Evolutionary conservation across 2,113 vertebrate genomes (phyloP).

Genomic region (Alosa alosa): DNA sequence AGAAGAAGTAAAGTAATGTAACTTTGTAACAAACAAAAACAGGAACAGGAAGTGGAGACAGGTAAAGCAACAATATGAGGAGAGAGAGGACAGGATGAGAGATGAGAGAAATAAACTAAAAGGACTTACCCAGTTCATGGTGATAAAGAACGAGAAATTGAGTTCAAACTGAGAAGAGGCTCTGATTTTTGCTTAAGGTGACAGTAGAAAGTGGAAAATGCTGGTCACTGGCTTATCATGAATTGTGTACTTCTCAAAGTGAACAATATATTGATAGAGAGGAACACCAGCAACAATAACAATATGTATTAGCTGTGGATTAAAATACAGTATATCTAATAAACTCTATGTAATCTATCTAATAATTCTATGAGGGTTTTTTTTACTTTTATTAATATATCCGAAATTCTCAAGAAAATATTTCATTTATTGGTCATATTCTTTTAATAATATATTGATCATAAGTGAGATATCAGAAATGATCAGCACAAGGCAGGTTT

Average conservation of each 20-base stretch:
- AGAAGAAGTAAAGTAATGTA: background rate
- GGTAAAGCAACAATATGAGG: background rate
- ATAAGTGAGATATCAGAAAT: background rate
- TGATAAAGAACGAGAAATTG: background rate
- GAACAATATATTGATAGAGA: background rate
- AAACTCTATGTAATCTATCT: background rate
- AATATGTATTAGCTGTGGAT: background rate
- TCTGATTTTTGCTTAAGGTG: background rate
- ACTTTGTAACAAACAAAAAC: background rate
- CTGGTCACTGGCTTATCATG: background rate
- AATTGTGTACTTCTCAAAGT: background rate
- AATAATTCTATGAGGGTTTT: background rate
- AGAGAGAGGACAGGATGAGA: background rate
- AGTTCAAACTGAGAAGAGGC: background rate
- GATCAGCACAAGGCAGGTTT: background rate
- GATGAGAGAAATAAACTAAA: background rate
- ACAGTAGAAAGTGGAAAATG: background rate
- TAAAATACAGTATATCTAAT: background rate
- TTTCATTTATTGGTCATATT: background rate
- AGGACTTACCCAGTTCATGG: background rate
- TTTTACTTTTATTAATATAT: background rate
- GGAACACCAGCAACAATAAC: background rate
- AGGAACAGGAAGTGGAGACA: background rate
- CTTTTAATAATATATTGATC: background rate
- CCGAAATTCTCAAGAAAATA: background rate